phyloP scores from a whole-genome alignment of 2,888 invertebrate species.

The Cremastinae sp. region DNA sequence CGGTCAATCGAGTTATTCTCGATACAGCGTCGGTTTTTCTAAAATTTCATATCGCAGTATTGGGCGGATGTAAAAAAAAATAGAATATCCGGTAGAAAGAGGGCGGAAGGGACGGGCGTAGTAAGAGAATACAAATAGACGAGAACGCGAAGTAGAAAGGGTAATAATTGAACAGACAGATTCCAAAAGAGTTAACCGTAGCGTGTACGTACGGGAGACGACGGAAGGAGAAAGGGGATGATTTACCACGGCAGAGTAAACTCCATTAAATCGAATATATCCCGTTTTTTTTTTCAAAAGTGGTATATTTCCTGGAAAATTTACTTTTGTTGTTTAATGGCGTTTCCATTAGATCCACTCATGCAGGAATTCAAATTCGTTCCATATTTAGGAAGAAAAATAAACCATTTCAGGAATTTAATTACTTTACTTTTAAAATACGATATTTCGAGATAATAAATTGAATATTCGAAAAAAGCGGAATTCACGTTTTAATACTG shows the following conservation, averaged over 20 bases:
- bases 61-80: conserved; percentile 48
- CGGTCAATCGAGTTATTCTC: neutral
- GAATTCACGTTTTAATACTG: too few species aligned
- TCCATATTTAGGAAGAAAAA: neutral
- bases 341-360: conserved; percentile 32
- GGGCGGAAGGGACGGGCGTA: neutral
- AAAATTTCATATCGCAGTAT: conserved; percentile 10
- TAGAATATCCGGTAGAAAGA: neutral
- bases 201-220: neutral
- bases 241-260: conserved; percentile 49
- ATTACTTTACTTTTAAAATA: too few species aligned
- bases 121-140: conserved; percentile 30
- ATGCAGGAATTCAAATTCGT: neutral
- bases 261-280: conserved; percentile 59
- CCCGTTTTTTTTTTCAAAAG: conserved; percentile 21
- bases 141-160: conserved; percentile 38
- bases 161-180: conserved; percentile 56
- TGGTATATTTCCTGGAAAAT: conserved; percentile 42
- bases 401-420: too few species aligned
- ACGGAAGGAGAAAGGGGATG: conserved; percentile 10
- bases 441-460: neutral
- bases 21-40: conserved; percentile 14
- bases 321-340: conserved; percentile 57
- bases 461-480: too few species aligned
- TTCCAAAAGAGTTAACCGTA: conserved; percentile 54